phyloP scores from a whole-genome alignment of 1,140 invertebrate genomes.

The Macrocentrus cingulum region DNA sequence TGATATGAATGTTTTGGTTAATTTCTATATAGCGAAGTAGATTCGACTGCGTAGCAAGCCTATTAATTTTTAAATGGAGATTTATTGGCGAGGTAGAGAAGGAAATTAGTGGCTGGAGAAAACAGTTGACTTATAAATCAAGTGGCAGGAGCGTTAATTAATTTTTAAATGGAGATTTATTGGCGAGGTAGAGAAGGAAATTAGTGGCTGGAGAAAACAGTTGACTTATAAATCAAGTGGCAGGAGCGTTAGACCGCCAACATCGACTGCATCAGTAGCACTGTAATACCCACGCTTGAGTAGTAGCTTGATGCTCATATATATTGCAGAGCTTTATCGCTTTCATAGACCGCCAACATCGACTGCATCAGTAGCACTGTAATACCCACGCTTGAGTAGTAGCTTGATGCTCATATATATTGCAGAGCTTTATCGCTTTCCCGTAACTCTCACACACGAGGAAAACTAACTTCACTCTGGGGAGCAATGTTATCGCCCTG shows the following conservation, averaged over 20 bases:
- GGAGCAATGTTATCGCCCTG: conserved; percentile 34
- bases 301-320: neutral
- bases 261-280: neutral
- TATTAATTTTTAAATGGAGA: too few relatives aligned
- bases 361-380: neutral
- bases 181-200: neutral
- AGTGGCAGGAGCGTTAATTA: neutral
- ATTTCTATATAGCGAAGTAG: too few relatives aligned
- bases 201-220: neutral
- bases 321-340: neutral
- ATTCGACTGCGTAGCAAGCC: too few relatives aligned
- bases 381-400: conserved; percentile 1
- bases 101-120: neutral
- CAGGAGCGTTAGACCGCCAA: neutral
- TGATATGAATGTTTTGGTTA: too few relatives aligned
- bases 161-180: too few relatives aligned
- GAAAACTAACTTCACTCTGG: conserved; percentile 13
- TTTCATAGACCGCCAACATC: neutral
- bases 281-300: neutral
- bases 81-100: neutral
- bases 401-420: neutral
- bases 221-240: neutral
- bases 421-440: conserved; percentile 27
- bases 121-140: neutral
- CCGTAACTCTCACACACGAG: conserved; percentile 28